These are phyloP conservation scores for Vombatus ursinus DNA, from an alignment of 2,113 vertebrate genomes.

Conservation along the genomic window DNA sequence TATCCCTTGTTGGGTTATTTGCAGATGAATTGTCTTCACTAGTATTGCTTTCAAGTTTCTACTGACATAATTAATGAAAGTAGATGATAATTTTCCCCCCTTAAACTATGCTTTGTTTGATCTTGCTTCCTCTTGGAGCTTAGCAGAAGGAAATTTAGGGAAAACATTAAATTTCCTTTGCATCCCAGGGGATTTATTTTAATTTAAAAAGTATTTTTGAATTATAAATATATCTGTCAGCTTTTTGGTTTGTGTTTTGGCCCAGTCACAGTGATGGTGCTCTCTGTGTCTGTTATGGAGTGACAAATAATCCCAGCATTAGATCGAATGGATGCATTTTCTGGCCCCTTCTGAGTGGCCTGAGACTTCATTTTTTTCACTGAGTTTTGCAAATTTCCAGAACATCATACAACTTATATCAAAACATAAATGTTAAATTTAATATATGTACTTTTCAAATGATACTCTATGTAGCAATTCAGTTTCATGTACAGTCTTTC, in stretches of 20 bases:
- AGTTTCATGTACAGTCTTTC: too few relatives aligned
- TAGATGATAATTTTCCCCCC: constrained; percentile 45
- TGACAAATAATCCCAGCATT: background rate
- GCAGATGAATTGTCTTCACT: constrained; percentile 42
- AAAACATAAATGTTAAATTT: background rate
- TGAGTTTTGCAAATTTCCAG: background rate
- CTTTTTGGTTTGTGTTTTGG: too few relatives aligned
- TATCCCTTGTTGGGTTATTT: constrained; percentile 56
- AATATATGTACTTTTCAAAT: too few relatives aligned
- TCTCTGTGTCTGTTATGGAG: too few relatives aligned
- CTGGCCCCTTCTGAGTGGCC: background rate
- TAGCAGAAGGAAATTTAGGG: constrained; percentile 50
- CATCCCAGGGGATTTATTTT: constrained; percentile 41
- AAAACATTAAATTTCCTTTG: constrained; percentile 58
- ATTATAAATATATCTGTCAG: background rate
- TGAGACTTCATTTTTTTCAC: background rate
- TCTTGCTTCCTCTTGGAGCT: constrained; percentile 58
- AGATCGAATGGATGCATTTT: background rate
- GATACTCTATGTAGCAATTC: too few relatives aligned
- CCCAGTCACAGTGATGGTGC: too few relatives aligned
- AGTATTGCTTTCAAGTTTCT: constrained; percentile 58
- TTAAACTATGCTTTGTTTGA: constrained; percentile 53
- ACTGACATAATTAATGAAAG: constrained; percentile 43
- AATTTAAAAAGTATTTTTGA: background rate
- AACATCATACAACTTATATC: background rate